These are phyloP conservation scores for Sturnus vulgaris DNA, from an alignment of 2,113 vertebrate species.

Conservation along the genomic window DNA sequence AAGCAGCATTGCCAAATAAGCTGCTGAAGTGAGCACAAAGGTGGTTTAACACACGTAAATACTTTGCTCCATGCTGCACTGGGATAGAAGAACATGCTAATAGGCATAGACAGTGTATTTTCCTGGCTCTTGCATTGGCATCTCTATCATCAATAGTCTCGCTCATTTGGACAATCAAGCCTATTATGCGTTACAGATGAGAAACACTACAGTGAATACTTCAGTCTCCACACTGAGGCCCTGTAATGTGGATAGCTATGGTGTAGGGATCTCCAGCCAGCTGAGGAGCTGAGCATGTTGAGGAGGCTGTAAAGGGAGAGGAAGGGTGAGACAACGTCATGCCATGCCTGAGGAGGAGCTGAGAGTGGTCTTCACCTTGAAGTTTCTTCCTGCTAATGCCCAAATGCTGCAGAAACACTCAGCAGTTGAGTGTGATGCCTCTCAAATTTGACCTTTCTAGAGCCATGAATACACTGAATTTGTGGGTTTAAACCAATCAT, in stretches of 20 bases:
- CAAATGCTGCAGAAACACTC: not conserved
- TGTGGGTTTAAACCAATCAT: not conserved
- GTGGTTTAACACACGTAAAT: not conserved
- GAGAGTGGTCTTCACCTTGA: not conserved
- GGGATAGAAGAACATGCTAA: not conserved
- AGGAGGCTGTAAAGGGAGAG: not conserved
- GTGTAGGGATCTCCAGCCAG: not conserved
- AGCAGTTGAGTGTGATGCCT: not conserved
- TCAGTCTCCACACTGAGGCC: not conserved
- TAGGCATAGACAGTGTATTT: not conserved
- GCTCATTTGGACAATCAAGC: not conserved
- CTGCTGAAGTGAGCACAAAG: not conserved
- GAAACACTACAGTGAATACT: not conserved
- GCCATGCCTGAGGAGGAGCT: not conserved
- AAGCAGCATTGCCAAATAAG: not conserved
- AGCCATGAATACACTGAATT: not conserved
- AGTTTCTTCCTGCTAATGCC: not conserved
- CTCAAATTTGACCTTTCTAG: not conserved
- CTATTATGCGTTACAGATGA: not conserved
- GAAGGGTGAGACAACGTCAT: not conserved
- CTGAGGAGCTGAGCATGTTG: not conserved
- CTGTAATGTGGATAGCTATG: not conserved
- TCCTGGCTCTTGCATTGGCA: not conserved
- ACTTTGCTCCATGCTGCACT: not conserved
- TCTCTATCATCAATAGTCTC: not conserved